Evolutionary conservation across 1,140 invertebrate genomes (phyloP), one percentile per base, ranked within the genome.

Genomic region (Sycophila sp.): DNA sequence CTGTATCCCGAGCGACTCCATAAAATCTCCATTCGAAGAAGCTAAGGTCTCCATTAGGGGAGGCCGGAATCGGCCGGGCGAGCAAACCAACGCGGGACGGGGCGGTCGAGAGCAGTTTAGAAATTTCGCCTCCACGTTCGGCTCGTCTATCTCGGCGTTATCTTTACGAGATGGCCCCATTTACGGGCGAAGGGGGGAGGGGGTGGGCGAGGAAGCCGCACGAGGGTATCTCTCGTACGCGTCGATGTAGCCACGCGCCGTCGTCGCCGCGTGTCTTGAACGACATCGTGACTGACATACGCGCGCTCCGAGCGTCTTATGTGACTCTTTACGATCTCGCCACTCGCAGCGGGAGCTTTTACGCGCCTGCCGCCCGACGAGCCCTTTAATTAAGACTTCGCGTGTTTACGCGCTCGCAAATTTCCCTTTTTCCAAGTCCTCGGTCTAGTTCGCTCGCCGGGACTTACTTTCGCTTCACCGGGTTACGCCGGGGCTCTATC

Each of bases 211-310:
- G 15, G 6, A 11, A 42, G 38, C 0, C n/a, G n/a, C n/a, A n/a
- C n/a, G n/a, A n/a, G n/a, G 4, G 28, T 56, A 40, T 24, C 17
- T 62, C 6, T 36, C 15, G n/a, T 8, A 30, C 19, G 40, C 19
- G 19, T 38, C 38, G 40, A 58, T 68, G 32, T 28, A 49, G 3
- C 11, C 28, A 28, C 24, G 28, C 24, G 49, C 45, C 34, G 49
- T 4, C 7, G 17, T 2, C 8, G 45, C 56, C 42, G 56, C 56
- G n/a, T 60, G 66, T 69, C 45, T 69, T 53, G 30, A 51, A 69
- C 55, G 66, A 60, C 66, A 69, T 69, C 56, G 42, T 69, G 56
- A 69, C 56, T 69, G 56, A 69, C 56, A 60, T 69, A 60, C 66
- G 65, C 24, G 42, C 32, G 13, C 49, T n/a, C n/a, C n/a, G n/a